These are phyloP conservation scores for Tympanuchus pallidicinctus DNA, from an alignment of 2,113 vertebrate genomes.

Conservation along the genomic window DNA sequence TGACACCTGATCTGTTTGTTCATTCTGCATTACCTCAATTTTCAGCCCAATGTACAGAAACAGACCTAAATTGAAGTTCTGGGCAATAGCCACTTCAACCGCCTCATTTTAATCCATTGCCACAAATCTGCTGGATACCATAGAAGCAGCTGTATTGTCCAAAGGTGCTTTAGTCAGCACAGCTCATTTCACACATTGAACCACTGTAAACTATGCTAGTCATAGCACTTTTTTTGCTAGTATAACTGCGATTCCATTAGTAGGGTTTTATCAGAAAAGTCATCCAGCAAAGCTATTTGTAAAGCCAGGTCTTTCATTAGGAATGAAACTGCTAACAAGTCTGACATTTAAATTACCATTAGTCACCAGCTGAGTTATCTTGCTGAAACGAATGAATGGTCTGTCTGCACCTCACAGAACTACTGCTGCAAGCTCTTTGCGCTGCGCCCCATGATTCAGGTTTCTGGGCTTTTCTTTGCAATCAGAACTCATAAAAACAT, in stretches of 20 bases:
- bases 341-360: conserved; percentile 44
- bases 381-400: conserved; percentile 18
- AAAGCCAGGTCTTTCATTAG: conserved; percentile 60
- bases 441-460: rapidly evolving
- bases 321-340: conserved; percentile 41
- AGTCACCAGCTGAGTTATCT: conserved; percentile 2
- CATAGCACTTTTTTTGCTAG: conserved; percentile 54
- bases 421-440: conserved; percentile 17
- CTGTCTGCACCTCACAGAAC: background rate
- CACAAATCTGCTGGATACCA: conserved; percentile 42
- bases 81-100: background rate
- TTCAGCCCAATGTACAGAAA: background rate
- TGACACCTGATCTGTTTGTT: background rate
- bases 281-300: conserved; percentile 53
- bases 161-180: conserved; percentile 56
- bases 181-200: conserved; percentile 52
- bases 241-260: conserved; percentile 50
- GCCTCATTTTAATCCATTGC: conserved; percentile 26
- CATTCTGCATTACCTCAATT: background rate
- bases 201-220: conserved; percentile 26
- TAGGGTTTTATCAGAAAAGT: conserved; percentile 32
- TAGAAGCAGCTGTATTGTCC: conserved; percentile 50
- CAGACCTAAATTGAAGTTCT: background rate
- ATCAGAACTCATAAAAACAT: background rate
- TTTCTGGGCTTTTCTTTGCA: background rate